Evolutionary conservation across 2,113 vertebrate genomes (phyloP).

Genomic region (Ailurus styani): DNA sequence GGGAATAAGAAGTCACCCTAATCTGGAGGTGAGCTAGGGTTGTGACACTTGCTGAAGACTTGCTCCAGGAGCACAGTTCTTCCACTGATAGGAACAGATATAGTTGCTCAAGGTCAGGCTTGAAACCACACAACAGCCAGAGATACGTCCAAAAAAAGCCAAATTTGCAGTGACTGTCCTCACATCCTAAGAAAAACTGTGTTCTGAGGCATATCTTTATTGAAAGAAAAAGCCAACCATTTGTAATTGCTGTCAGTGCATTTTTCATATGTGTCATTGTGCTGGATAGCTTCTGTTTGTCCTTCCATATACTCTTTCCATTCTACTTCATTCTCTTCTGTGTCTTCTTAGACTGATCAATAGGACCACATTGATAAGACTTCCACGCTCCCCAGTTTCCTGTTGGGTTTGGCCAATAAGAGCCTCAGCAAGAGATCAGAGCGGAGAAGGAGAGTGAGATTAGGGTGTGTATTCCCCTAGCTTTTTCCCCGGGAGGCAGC

Average conservation of each 20-base stretch:
- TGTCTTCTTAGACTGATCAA: neutral
- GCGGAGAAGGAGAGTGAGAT: neutral
- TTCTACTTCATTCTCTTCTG: neutral
- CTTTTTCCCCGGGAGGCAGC: neutral
- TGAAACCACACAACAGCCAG: neutral
- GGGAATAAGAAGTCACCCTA: neutral
- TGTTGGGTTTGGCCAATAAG: neutral
- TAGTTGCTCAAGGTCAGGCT: neutral
- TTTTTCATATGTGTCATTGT: neutral
- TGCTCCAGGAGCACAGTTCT: neutral
- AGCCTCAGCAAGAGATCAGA: neutral
- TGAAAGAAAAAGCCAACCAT: neutral
- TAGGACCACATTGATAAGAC: neutral
- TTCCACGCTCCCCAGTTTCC: neutral
- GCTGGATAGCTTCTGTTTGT: neutral
- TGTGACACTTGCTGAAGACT: neutral
- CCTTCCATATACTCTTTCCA: neutral
- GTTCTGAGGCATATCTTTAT: neutral
- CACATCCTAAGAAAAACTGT: neutral
- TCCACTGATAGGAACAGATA: neutral
- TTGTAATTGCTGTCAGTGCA: neutral
- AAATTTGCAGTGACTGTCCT: neutral
- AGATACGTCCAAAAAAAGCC: neutral
- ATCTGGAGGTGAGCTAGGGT: neutral
- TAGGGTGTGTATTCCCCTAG: neutral